Base-by-base conservation (phyloP, 2,797 vertebrate species). In the Notamacropus eugenii region DNA sequence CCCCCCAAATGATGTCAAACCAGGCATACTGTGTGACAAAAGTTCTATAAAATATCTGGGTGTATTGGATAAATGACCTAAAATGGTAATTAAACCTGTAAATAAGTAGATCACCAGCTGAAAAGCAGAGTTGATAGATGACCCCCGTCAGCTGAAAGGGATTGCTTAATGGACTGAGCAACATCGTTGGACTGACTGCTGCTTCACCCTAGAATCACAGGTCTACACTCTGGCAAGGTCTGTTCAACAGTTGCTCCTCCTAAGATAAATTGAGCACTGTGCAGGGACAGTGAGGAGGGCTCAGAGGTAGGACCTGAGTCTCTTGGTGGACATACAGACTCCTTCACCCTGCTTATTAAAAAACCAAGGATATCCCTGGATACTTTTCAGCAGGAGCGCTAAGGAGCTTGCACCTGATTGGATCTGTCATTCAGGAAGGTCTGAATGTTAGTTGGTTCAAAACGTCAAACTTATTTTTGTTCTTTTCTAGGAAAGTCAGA, bases 141-240 rank as follows among this genome's bases (percentile, higher is more conserved):
- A 96, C 97, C 55, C 95, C 96, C 96, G 93, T 98, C 97, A 97
- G 96, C 96, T 96, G 95, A 93, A 97, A 95, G 95, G 95, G 94
- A 98, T 95, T 98, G 98, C 96, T 97, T 98, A 98, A 98, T 98
- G 97, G 98, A 96, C 96, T 97, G 98, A 94, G 54, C 55, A 93
- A 92, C 74, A 95, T 62, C 95, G 94, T 96, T 98, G 97, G 96
- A 97, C 96, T 96, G 91, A 54, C 74, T 82, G 46, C 40, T 46
- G 74, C 24, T 97, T 97, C 97, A 97, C 95, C 59, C 94, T 93
- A 59, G 91, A 97, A 93, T 94, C 74, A 10, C 95, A 97, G 96
- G 96, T 97, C 95, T 95, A 92, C 92, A 93, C 34, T 94, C 13
- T 46, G 93, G 95, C 95, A 82, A 94, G 94, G 95, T 94, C 55